A percentile compares a stretch with the other conserved stretches of the same genome.
phyloP scores from a whole-genome alignment of 37 sponge, comb jelly and placozoan species.

The Amphimedon queenslandica region DNA sequence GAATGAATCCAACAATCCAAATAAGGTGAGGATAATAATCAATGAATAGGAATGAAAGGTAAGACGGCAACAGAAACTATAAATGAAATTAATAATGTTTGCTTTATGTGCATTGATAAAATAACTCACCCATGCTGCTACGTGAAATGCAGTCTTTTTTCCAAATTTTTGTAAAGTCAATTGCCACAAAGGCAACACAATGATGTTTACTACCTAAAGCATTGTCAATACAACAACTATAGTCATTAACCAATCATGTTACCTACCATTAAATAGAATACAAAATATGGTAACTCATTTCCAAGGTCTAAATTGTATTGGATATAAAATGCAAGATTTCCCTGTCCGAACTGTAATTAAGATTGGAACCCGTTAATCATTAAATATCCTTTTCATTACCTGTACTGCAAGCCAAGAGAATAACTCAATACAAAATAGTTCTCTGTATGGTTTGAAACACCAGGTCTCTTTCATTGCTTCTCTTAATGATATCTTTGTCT shows the following conservation, averaged over 20 bases:
- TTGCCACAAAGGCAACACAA: conserved; percentile 79
- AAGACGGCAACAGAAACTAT: conserved; percentile 22
- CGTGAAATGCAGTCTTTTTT: conserved; percentile 65
- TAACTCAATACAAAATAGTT: conserved; percentile 44
- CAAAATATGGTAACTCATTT: too few species aligned
- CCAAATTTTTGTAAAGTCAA: conserved; percentile 48
- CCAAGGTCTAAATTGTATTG: conserved; percentile 59
- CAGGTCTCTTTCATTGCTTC: conserved; percentile 33
- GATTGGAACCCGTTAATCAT: not conserved
- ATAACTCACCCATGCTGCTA: conserved; percentile 47
- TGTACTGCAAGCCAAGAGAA: conserved; percentile 68
- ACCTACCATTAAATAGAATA: too few species aligned
- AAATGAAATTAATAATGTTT: not conserved
- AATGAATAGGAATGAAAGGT: conserved; percentile 31
- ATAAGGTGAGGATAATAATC: conserved; percentile 10
- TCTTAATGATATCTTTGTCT: conserved; percentile 48
- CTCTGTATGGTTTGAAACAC: conserved; percentile 47
- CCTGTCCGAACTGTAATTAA: conserved; percentile 58
- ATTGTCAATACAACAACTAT: too few species aligned
- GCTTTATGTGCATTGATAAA: not conserved
- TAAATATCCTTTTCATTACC: conserved; percentile 41
- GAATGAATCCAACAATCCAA: conserved; percentile 32
- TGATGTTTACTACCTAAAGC: conserved; percentile 34
- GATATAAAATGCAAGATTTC: conserved; percentile 64
- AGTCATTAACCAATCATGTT: not conserved